Evolutionary conservation across 1,140 invertebrate genomes (phyloP).

Genomic region (Samia ricini): DNA sequence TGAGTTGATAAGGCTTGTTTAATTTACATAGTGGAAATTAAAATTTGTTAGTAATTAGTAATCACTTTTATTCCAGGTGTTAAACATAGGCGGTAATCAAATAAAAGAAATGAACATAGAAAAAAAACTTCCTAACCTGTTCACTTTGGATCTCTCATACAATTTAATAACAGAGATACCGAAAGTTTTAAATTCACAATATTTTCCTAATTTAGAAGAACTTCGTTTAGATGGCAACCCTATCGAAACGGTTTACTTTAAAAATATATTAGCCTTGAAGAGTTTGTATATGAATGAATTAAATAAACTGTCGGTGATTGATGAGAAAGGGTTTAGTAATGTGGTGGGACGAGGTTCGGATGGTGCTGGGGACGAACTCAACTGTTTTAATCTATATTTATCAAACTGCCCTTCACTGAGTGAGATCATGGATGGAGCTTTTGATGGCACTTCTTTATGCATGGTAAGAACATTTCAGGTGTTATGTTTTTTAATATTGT

Average conservation of each 20-base stretch:
- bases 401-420: slow-evolving; percentile 54
- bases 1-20: too few relatives aligned
- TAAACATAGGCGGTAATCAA: slow-evolving; percentile 68
- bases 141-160: slow-evolving; percentile 64
- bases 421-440: slow-evolving; percentile 58
- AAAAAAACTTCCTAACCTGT: slow-evolving; percentile 56
- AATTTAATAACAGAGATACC: slow-evolving; percentile 63
- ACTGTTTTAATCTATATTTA: slow-evolving; percentile 62
- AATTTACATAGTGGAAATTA: too few relatives aligned
- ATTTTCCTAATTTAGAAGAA: slow-evolving; percentile 61
- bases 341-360: slow-evolving; percentile 51
- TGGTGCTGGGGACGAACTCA: slow-evolving; percentile 32
- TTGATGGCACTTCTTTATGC: slow-evolving; percentile 64
- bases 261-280: slow-evolving; percentile 62
- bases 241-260: slow-evolving; percentile 63
- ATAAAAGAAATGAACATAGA: slow-evolving; percentile 55
- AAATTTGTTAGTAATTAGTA: neutral
- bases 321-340: slow-evolving; percentile 65
- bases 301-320: slow-evolving; percentile 42
- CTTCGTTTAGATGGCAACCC: slow-evolving; percentile 69
- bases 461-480: slow-evolving; percentile 60
- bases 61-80: slow-evolving; percentile 42
- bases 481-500: too few relatives aligned
- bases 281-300: slow-evolving; percentile 66
- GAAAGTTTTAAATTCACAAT: slow-evolving; percentile 50